Conservation (phyloP, 1,140 invertebrate species). For the Heliconius himera region DNA sequence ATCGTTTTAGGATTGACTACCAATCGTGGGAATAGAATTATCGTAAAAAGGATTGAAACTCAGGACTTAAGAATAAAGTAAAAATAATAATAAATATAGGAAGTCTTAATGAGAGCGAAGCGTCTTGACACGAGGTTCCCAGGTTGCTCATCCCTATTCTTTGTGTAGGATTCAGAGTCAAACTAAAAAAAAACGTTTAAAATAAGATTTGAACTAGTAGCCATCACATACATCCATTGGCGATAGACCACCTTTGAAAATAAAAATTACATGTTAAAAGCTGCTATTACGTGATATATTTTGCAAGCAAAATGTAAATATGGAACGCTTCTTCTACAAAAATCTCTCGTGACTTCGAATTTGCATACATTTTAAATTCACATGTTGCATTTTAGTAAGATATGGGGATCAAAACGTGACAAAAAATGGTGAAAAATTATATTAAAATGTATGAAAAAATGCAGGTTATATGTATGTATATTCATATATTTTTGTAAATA, state of each 20-base stretch:
- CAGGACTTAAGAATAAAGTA: too few relatives aligned
- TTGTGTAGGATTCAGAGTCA: too few relatives aligned
- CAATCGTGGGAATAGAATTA: too few relatives aligned
- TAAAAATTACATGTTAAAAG: neutral
- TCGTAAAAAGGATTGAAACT: too few relatives aligned
- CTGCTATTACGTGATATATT: neutral
- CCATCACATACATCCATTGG: neutral
- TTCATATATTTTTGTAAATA: too few relatives aligned
- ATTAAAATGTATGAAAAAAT: neutral
- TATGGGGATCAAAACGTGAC: slow-evolving; percentile 8
- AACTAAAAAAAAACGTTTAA: too few relatives aligned
- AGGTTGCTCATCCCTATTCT: too few relatives aligned
- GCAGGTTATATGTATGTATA: neutral
- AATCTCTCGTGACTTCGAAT: neutral
- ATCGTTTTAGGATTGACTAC: too few relatives aligned
- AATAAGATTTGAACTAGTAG: too few relatives aligned
- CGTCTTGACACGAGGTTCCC: too few relatives aligned
- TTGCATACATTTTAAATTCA: slow-evolving; percentile 14
- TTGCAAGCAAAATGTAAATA: slow-evolving; percentile 5
- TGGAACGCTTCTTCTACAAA: neutral
- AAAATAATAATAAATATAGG: too few relatives aligned
- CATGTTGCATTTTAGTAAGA: slow-evolving; percentile 5
- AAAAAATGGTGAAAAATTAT: neutral
- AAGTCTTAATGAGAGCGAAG: neutral
- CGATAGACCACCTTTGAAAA: neutral